phyloP scores from a whole-genome alignment of 1,140 invertebrate genomes.

The Phymastichus coffea region DNA sequence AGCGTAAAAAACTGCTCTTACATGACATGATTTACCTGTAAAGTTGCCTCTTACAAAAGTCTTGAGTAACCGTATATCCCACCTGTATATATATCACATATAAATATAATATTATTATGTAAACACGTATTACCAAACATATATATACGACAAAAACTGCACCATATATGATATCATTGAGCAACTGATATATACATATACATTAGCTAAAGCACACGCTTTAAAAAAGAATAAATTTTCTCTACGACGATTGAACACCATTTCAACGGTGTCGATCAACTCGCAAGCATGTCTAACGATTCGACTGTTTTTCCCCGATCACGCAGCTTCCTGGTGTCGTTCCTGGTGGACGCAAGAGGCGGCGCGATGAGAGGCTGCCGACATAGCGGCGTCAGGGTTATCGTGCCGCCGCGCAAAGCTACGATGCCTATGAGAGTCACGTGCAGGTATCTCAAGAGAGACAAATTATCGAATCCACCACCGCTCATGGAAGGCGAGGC shows the following conservation, averaged over 20 bases:
- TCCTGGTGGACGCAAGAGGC: conserved; percentile 94
- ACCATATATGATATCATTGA: conserved; percentile 13
- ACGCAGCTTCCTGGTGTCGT: conserved; percentile 93
- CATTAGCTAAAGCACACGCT: conserved; percentile 25
- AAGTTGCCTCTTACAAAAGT: conserved; percentile 8
- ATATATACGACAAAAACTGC: background rate
- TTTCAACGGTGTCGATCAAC: too few relatives aligned
- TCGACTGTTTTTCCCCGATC: conserved; percentile 11
- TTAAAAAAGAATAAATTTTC: too few relatives aligned
- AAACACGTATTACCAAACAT: conserved; percentile 11
- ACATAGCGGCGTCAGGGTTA: conserved; percentile 90
- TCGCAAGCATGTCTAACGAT: too few relatives aligned
- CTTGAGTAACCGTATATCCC: background rate
- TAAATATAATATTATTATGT: background rate
- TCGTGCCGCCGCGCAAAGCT: conserved; percentile 91
- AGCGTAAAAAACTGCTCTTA: conserved; percentile 11
- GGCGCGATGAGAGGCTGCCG: conserved; percentile 96
- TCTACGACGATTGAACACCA: too few relatives aligned
- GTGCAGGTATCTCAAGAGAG: conserved; percentile 84
- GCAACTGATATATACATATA: conserved; percentile 16
- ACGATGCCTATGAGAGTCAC: conserved; percentile 91
- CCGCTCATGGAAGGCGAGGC: conserved; percentile 96
- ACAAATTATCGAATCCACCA: conserved; percentile 77
- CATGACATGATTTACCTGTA: conserved; percentile 1
- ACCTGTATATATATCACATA: background rate